Evolutionary conservation across 2,888 invertebrate species (phyloP).

Genomic region (Bruchidius siliquastri): DNA sequence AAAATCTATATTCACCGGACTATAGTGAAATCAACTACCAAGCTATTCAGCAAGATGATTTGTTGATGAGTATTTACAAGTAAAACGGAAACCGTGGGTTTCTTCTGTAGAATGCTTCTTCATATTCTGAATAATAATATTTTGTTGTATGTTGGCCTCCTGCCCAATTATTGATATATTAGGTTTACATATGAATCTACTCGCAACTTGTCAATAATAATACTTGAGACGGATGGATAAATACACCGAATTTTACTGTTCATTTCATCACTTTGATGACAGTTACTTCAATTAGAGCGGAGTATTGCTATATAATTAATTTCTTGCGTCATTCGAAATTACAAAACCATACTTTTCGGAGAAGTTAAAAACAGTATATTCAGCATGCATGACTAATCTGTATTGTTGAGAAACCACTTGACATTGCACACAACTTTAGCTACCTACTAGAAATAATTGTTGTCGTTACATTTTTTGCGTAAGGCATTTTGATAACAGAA

Average conservation of each 20-base stretch:
- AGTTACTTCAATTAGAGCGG: not conserved
- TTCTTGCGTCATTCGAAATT: not conserved
- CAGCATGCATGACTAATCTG: not conserved
- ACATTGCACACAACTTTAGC: not conserved
- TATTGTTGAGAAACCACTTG: not conserved
- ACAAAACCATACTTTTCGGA: not conserved
- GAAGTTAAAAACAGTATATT: not conserved
- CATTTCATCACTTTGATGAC: not conserved
- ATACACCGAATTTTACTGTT: too few relatives aligned
- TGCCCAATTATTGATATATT: too few relatives aligned
- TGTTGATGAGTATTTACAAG: not conserved
- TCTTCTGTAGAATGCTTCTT: not conserved
- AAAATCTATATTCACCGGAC: not conserved
- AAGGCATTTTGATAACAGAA: not conserved
- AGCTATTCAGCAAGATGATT: not conserved
- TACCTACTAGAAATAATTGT: not conserved
- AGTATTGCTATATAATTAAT: not conserved
- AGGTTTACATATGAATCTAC: too few relatives aligned
- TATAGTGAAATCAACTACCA: not conserved
- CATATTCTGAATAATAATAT: not conserved
- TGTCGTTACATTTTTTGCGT: not conserved
- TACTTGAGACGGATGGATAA: too few relatives aligned
- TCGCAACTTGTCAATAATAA: too few relatives aligned
- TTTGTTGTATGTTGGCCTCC: not conserved
- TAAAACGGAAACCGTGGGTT: not conserved